Base-by-base conservation (phyloP, 2,113 vertebrate species). In the Dicaeum eximium region DNA sequence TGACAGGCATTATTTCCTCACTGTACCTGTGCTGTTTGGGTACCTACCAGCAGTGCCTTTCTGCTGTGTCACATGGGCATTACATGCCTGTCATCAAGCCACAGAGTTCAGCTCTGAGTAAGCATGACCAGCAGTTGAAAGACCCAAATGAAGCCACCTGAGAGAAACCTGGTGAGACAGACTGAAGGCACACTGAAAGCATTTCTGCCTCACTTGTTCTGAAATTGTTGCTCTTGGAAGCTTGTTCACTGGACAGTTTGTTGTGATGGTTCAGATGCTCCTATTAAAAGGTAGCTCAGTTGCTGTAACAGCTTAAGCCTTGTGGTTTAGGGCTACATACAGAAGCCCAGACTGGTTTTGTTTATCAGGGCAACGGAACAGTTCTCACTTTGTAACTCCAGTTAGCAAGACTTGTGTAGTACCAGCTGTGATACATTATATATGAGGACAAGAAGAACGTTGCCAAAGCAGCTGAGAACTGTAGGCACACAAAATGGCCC, bases 31-130 rank as follows among this genome's bases (percentile, higher is more conserved):
- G 74, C 80, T 70, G 33, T 54, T 86, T 84, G 38, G 42, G 77
- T 78, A 25, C 53, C 48, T 72, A 73, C 48, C 45, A 84, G 72
- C 73, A 86, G 53, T 70, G 67, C 56, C 78, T n/a, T 64, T 56
- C 56, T 79, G 77, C 77, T 71, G 65, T 0, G 5, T 91, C 93
- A 81, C 4, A 0, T 31, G 31, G 62, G 9, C n/a, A 20, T 67
- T 13, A 30, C 1, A 0, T 13, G 42, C 4, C 0, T 35, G 3
- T 44, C 5, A 1, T 8, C 11, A 8, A 27, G 69, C 53, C 31
- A 4, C 2, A 6, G 40, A 25, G 48, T 15, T 71, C 58, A 67
- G 73, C 73, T 72, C 57, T 69, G 54, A 69, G 66, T 44, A 56
- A 75, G 65, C 8, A 0, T 8, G 20, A 57, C 35, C 50, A 21